Conservation (phyloP, 1,140 invertebrate species). For the Copidosoma floridanum region DNA sequence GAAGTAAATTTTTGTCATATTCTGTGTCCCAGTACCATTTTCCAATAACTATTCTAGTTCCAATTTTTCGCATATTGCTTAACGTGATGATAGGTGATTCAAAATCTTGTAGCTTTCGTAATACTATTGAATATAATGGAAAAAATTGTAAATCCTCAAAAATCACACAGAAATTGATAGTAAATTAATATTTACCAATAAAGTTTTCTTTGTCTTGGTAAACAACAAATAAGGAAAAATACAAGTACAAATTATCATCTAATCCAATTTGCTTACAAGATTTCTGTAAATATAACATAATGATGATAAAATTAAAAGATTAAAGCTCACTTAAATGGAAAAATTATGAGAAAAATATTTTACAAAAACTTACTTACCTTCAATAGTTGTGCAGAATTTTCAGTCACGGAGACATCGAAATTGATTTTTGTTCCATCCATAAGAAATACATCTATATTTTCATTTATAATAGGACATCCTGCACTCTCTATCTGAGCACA, state of each 20-base stretch:
- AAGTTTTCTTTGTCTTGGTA: slow-evolving; percentile 72
- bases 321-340: not conserved
- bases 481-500: slow-evolving; percentile 88
- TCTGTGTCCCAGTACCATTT: slow-evolving; percentile 82
- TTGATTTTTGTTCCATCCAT: slow-evolving; percentile 84
- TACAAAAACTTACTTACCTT: slow-evolving; percentile 56
- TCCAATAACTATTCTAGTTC: slow-evolving; percentile 41
- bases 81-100: slow-evolving; percentile 94
- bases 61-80: slow-evolving; percentile 55
- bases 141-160: not conserved
- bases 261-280: slow-evolving; percentile 75
- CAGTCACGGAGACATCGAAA: slow-evolving; percentile 76
- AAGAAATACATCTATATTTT: slow-evolving; percentile 77
- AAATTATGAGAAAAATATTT: slow-evolving; percentile 3
- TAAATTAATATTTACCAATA: slow-evolving; percentile 54
- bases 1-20: slow-evolving; percentile 79
- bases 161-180: not conserved
- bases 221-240: slow-evolving; percentile 87
- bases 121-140: slow-evolving; percentile 62
- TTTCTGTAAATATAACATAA: slow-evolving; percentile 60
- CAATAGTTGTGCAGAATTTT: slow-evolving; percentile 79
- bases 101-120: slow-evolving; percentile 90
- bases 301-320: slow-evolving; percentile 13
- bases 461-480: slow-evolving; percentile 68
- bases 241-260: slow-evolving; percentile 73